Conservation (phyloP, 30 jellyfish, hydroid and myxozoan genomes). For the Euphysa ruthae region DNA sequence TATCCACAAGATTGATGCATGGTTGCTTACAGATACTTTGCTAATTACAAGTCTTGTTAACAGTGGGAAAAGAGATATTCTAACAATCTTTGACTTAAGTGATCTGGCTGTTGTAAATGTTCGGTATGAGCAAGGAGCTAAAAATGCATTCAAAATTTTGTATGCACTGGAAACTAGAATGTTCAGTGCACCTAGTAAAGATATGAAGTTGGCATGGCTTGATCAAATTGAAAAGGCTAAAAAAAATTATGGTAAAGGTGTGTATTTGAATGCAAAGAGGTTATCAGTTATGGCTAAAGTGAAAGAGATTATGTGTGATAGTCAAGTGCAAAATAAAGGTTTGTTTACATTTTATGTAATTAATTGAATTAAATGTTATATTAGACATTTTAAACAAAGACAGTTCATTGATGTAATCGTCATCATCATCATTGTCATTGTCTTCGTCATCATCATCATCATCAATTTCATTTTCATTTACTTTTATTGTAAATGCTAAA, state of each 20-base stretch:
- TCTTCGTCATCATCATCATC: too few species aligned
- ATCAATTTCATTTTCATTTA: too few species aligned
- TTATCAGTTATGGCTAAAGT: too few species aligned
- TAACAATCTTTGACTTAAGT: conserved; percentile 59
- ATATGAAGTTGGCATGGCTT: conserved; percentile 79
- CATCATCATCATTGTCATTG: too few species aligned
- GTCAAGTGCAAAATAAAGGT: too few species aligned
- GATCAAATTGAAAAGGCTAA: conserved; percentile 80
- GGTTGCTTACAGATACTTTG: conserved; percentile 52
- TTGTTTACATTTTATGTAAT: too few species aligned
- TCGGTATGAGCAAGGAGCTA: conserved; percentile 87
- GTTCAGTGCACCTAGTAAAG: conserved; percentile 80
- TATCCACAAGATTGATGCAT: conserved; percentile 42
- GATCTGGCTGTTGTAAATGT: conserved; percentile 94
- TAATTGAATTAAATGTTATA: too few species aligned
- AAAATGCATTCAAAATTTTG: conserved; percentile 66
- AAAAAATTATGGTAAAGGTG: conserved; percentile 65
- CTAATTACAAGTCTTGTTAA: conserved; percentile 39
- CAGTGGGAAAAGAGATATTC: conserved; percentile 9
- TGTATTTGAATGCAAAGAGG: too few species aligned
- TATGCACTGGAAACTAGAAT: conserved; percentile 75
- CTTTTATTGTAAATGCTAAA: too few species aligned
- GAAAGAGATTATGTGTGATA: too few species aligned
- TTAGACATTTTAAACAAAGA: too few species aligned
- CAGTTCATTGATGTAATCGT: too few species aligned